These are phyloP conservation scores for Anolis sagrei DNA, from an alignment of 2,113 vertebrate species.

Conservation along the genomic window DNA sequence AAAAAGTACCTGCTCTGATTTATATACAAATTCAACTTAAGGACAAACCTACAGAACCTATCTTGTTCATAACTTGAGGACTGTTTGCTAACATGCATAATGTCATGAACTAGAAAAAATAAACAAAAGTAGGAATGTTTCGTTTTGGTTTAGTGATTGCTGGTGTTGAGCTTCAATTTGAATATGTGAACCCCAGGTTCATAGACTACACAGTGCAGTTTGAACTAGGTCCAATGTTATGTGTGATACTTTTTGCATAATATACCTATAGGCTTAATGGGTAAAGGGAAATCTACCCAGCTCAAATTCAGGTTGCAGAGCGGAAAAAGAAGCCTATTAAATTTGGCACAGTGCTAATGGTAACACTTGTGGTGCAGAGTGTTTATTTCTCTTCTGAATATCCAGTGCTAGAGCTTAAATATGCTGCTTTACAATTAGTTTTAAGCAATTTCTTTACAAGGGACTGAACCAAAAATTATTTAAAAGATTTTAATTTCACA, in stretches of 20 bases:
- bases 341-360: too few species aligned
- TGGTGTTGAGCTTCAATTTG: background rate
- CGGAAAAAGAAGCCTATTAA: background rate
- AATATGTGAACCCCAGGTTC: background rate
- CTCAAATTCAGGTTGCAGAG: background rate
- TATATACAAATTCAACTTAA: too few species aligned
- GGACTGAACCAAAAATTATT: background rate
- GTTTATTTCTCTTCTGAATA: background rate
- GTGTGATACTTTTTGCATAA: background rate
- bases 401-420: background rate
- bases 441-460: background rate
- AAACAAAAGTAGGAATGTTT: conserved; percentile 25
- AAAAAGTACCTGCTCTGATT: too few species aligned
- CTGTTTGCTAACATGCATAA: background rate
- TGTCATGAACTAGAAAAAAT: background rate
- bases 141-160: background rate
- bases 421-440: background rate
- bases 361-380: background rate
- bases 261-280: background rate
- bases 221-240: background rate
- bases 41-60: too few species aligned
- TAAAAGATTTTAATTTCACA: conserved; percentile 14
- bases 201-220: background rate
- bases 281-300: too few species aligned
- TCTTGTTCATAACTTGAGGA: too few species aligned